A percentile compares a stretch with the other conserved stretches of the same genome.
phyloP scores from a whole-genome alignment of 1,140 invertebrate species.

The Formica exsecta region DNA sequence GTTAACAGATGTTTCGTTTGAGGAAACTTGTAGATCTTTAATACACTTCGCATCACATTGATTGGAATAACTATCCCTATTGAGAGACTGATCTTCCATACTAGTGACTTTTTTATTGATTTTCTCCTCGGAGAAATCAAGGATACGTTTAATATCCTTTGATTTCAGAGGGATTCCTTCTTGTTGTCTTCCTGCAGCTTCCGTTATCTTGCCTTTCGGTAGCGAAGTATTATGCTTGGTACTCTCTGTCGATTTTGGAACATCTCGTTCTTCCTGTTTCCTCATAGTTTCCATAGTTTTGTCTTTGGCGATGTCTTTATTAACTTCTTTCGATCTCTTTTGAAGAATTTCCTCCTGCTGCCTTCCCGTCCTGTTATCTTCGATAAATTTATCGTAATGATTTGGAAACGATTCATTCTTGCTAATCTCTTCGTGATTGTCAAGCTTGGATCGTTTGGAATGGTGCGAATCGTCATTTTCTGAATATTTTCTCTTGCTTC shows the following conservation, averaged over 20 bases:
- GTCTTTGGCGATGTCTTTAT: background rate
- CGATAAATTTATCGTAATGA: slow-evolving; percentile 33
- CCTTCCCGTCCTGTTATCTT: background rate
- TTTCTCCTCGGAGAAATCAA: slow-evolving; percentile 65
- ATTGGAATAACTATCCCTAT: background rate
- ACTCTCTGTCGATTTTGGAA: slow-evolving; percentile 55
- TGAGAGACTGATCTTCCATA: background rate
- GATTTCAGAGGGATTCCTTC: slow-evolving; percentile 27
- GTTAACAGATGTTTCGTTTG: background rate
- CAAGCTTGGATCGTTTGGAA: slow-evolving; percentile 68
- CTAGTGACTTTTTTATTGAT: background rate
- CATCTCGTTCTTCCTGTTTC: background rate
- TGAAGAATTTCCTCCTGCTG: slow-evolving; percentile 20
- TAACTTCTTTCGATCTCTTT: slow-evolving; percentile 46
- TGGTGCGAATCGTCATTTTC: slow-evolving; percentile 79
- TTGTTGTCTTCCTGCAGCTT: background rate
- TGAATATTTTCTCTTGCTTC: slow-evolving; percentile 75
- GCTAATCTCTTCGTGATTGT: slow-evolving; percentile 2
- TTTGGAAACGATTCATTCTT: slow-evolving; percentile 17
- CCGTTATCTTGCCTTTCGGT: no score
- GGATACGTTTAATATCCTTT: slow-evolving; percentile 65
- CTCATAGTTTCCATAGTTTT: background rate
- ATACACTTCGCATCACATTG: background rate
- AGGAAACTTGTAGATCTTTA: background rate
- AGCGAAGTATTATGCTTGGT: background rate